Evolutionary conservation across 2,888 invertebrate species (phyloP), one percentile per base, ranked within the genome.

Genomic region (Hylaea fasciaria): DNA sequence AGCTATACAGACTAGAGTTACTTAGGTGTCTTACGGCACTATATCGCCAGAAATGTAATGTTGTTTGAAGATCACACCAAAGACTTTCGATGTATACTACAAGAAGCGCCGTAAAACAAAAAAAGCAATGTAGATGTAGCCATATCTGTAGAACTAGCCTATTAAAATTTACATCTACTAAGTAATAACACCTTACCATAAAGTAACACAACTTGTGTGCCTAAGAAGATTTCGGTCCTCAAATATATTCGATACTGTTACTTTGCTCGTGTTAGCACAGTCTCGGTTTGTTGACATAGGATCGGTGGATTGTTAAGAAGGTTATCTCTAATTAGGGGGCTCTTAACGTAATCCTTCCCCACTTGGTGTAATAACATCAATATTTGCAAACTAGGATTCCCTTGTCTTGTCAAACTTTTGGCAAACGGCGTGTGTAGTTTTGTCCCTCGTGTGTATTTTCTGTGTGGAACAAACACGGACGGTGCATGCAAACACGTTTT

Each of bases 271-370:
- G 62, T 57, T 56, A 44, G 48, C 56, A 56, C 47, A 66, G 63
- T 80, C 82, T 77, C 68, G 77, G 74, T 76, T 74, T 89, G 89
- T 90, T 87, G 84, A 79, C 78, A 82, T 82, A 91, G 90, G 89
- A 91, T 85, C 82, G 75, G 71, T 68, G 76, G 80, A 81, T 81
- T 82, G 82, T 82, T 84, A 81, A 83, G 79, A 78, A 83, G 85
- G 85, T 85, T 89, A 86, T 83, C 82, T 82, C 78, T 80, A 89
- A 89, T 91, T 88, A 91, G 86, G 78, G 81, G 81, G 83, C 85
- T 86, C 85, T 86, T 83, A 84, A 82, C 77, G 82, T 87, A 89
- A 89, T 88, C 86, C 85, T 73, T 74, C 74, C 74, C 72, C 82
- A 79, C 52, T 56, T 52, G 79, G 67, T 81, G 71, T 82, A 79